Percentiles rank a stretch among this genome's conserved stretches.
Conservation (phyloP, 2,113 vertebrate species). For the Cyphomyrus plagiostoma region DNA sequence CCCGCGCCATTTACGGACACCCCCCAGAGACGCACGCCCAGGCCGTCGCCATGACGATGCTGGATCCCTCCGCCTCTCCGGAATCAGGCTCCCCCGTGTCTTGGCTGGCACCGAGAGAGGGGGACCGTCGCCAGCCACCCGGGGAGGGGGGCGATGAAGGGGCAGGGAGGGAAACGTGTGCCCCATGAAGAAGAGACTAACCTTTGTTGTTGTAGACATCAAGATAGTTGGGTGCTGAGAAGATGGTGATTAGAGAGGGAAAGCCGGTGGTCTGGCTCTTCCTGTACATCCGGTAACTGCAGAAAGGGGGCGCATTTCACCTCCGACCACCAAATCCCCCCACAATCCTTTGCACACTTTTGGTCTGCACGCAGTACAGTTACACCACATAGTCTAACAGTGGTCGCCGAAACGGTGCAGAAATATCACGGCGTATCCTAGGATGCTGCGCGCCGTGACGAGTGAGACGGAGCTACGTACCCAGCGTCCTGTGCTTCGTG, state of each 20-base stretch:
- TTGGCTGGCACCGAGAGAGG: not conserved
- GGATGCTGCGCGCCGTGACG: too few species aligned
- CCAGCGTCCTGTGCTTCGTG: constrained; percentile 98
- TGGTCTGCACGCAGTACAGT: not conserved
- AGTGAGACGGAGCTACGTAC: constrained; percentile 57
- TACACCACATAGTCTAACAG: not conserved
- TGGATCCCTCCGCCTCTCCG: not conserved
- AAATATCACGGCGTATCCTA: not conserved
- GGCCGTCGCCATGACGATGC: not conserved
- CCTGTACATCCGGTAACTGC: constrained; percentile 73
- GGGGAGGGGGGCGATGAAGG: not conserved
- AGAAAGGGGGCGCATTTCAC: not conserved
- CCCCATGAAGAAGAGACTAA: constrained; percentile 30
- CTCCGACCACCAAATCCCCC: not conserved
- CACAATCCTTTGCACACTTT: not conserved
- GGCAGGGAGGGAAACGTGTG: not conserved
- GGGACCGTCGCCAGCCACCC: not conserved
- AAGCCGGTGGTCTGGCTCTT: constrained; percentile 76
- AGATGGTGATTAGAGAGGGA: constrained; percentile 74
- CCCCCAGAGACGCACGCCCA: not conserved
- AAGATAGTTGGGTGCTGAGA: constrained; percentile 76
- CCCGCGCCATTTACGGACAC: not conserved
- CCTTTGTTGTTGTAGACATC: constrained; percentile 81
- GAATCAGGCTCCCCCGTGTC: not conserved
- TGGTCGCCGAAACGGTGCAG: not conserved